Evolutionary conservation across 2,113 vertebrate species (phyloP), one percentile per base, ranked within the genome.

Genomic region (Falcunculus frontatus): DNA sequence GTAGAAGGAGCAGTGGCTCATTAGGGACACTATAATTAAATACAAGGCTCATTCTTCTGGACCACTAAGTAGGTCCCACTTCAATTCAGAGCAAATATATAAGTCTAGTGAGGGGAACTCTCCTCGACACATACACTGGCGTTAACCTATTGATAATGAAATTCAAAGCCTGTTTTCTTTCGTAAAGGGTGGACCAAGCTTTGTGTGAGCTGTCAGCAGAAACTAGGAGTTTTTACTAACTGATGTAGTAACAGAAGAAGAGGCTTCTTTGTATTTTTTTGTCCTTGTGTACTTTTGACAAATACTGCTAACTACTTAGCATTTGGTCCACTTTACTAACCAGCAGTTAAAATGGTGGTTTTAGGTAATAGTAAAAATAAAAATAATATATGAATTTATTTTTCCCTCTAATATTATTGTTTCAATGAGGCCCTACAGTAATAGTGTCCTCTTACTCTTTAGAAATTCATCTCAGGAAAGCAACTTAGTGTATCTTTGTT

Each of bases 1-100:
- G 22, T 19, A 41, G 67, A 73, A 91, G n/a, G 56, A 92, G 17
- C 13, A 16, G n/a, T 67, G 30, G 69, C 72, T 94, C 88, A 75
- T 78, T 88, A 93, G 76, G 83, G 88, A 64, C 39, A 33, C 72
- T 90, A 78, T 90, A 94, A 96, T 92, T 93, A 95, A 94, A 92
- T 72, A 49, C 0, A 1, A 70, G 81, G 11, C 72, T 67, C 27
- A 14, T 81, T 91, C 94, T 94, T 91, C 82, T 94, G n/a, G 88
- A 79, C 47, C 64, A 59, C 63, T 86, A 88, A 93, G 75, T 94
- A 94, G 72, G 85, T 93, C 68, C 39, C 68, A 30, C 85, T 93
- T 93, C 68, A 91, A 22, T 94, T 91, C 85, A 83, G 72, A 90
- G 53, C 92, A 86, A 70, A 57, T 92, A 91, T 26, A 7, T 91